Evolutionary conservation across 2,888 invertebrate genomes (phyloP), one percentile per base, ranked within the genome.

Genomic region (Diarsia dahlii): DNA sequence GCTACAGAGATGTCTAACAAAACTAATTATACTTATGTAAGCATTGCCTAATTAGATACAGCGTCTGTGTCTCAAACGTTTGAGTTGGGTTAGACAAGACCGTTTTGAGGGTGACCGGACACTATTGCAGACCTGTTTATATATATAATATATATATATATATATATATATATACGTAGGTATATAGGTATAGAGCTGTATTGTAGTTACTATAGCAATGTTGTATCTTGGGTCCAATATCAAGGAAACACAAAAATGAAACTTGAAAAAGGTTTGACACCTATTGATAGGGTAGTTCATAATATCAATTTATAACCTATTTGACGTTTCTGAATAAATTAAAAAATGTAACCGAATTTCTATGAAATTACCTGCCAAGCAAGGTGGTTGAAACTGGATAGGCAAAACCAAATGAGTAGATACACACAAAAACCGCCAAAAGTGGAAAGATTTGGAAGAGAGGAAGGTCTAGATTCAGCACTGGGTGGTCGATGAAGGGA

Each of bases 31-130:
- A 85, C 80, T 84, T 85, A 85, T 88, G 87, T 89, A 86, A 87
- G 85, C 89, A 90, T 88, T 88, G 87, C 85, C 92, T 92, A 92
- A 92, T 92, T 92, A 92, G 91, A 90, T 91, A 90, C 88, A 88
- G 85, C 88, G 91, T 90, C 91, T 89, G 89, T 89, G 90, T 89
- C 90, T 92, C 91, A 88, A 84, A 76, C 85, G 88, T 91, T 92
- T 93, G 92, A 93, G 91, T 89, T 92, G 91, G 93, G 92, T 93
- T 88, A 89, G 91, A 90, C 90, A 91, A 87, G 89, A 88, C 89
- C 89, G 88, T 87, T 88, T 84, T 88, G 88, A 87, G 90, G 89
- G 89, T 89, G 89, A 89, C 89, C 88, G 89, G 88, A 88, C 88
- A 89, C 87, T 89, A 86, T 84, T 78, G 80, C 77, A 82, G 78